These are phyloP conservation scores for Ceyx margarethae DNA, from an alignment of 2,113 vertebrate genomes.

Conservation along the genomic window DNA sequence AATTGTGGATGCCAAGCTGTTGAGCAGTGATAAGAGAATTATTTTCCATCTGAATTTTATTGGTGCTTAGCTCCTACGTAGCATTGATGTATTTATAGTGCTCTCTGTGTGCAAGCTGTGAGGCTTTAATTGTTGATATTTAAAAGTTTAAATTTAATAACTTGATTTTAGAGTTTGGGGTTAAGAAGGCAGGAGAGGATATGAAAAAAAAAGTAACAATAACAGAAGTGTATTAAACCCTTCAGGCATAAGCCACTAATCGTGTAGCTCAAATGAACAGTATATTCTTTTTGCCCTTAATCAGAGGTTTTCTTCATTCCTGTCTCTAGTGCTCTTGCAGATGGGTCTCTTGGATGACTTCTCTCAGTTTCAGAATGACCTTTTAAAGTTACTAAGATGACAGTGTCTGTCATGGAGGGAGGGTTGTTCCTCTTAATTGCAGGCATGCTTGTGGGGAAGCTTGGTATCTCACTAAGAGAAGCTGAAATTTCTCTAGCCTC, in stretches of 20 bases:
- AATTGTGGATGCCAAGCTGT: background rate
- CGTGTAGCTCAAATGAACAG: background rate
- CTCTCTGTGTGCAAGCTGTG: background rate
- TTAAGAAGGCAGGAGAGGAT: background rate
- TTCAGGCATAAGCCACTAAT: background rate
- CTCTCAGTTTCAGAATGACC: background rate
- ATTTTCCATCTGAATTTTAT: background rate
- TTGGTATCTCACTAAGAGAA: background rate
- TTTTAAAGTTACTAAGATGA: background rate
- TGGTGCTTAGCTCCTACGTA: background rate
- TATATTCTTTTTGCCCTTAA: background rate
- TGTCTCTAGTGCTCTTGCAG: background rate
- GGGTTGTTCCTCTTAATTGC: background rate
- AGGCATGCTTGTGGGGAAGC: background rate
- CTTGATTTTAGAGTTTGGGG: background rate
- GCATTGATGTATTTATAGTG: background rate
- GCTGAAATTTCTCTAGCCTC: background rate
- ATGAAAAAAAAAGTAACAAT: background rate
- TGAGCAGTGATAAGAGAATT: background rate
- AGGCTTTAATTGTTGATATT: background rate
- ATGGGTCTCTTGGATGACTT: background rate
- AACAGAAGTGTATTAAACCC: background rate
- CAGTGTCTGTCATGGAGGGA: background rate
- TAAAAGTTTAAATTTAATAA: background rate
- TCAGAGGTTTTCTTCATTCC: background rate